These are phyloP conservation scores for Kryphioiulus occultus DNA, from an alignment of 2,888 invertebrate species.

Conservation along the genomic window DNA sequence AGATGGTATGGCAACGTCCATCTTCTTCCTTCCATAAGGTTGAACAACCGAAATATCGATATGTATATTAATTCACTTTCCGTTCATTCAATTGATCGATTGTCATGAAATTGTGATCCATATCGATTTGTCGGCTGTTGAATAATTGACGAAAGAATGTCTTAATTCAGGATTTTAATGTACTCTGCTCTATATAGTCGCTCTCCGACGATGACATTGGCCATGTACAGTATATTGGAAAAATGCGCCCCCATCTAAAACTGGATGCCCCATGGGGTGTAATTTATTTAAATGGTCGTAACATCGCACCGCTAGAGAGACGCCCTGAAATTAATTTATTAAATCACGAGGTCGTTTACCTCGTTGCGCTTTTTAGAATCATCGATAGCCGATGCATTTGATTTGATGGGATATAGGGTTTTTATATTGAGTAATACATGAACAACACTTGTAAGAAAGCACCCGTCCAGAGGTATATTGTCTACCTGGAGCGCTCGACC, in stretches of 20 bases:
- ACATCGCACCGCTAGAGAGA: background rate
- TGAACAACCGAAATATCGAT: background rate
- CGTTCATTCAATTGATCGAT: background rate
- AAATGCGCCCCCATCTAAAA: background rate
- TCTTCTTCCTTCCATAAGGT: too few relatives aligned
- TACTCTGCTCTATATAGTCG: too few relatives aligned
- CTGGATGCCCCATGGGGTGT: background rate
- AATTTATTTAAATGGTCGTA: constrained; percentile 25
- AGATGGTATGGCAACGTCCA: background rate
- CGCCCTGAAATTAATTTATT: constrained; percentile 18
- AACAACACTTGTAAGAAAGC: too few relatives aligned
- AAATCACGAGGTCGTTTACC: background rate
- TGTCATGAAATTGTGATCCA: background rate
- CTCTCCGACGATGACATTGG: background rate
- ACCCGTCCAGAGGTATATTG: too few relatives aligned
- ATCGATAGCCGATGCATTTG: background rate
- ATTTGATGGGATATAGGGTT: background rate
- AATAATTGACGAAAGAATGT: background rate
- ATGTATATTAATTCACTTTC: background rate
- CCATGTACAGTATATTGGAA: too few relatives aligned
- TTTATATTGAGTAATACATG: background rate
- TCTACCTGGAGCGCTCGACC: too few relatives aligned
- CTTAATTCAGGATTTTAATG: background rate
- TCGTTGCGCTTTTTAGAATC: background rate
- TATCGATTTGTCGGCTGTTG: background rate